These are phyloP conservation scores for Liolophura sinensis DNA, from an alignment of 1,140 invertebrate species.

Conservation along the genomic window DNA sequence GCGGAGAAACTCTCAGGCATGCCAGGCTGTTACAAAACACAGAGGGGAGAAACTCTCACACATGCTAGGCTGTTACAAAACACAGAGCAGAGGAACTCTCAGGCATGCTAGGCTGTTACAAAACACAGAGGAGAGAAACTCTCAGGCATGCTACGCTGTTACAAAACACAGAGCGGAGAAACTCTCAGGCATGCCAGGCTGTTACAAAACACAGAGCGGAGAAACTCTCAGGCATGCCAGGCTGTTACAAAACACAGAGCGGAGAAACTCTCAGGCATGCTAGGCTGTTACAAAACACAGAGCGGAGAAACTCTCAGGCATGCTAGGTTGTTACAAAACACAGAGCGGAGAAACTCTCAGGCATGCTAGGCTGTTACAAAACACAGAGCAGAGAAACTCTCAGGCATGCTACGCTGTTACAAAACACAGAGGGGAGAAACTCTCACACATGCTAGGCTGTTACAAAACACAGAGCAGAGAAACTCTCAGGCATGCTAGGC, in stretches of 20 bases:
- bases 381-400: not conserved
- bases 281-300: conserved; percentile 68
- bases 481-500: too few relatives aligned
- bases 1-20: too few relatives aligned
- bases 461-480: conserved; percentile 30
- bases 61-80: conserved; percentile 73
- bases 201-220: conserved; percentile 35
- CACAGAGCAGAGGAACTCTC: not conserved
- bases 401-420: too few relatives aligned
- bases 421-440: not conserved
- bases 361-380: conserved; percentile 73
- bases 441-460: too few relatives aligned
- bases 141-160: too few relatives aligned
- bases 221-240: too few relatives aligned
- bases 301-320: too few relatives aligned
- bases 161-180: conserved; percentile 17
- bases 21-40: conserved; percentile 68
- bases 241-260: conserved; percentile 64
- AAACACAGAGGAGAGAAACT: not conserved
- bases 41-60: not conserved
- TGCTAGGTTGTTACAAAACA: conserved; percentile 69
- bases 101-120: conserved; percentile 76
- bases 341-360: not conserved
- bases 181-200: too few relatives aligned
- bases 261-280: too few relatives aligned